phyloP scores from a whole-genome alignment of 2,888 invertebrate species.

The Ornithoptera priamus region DNA sequence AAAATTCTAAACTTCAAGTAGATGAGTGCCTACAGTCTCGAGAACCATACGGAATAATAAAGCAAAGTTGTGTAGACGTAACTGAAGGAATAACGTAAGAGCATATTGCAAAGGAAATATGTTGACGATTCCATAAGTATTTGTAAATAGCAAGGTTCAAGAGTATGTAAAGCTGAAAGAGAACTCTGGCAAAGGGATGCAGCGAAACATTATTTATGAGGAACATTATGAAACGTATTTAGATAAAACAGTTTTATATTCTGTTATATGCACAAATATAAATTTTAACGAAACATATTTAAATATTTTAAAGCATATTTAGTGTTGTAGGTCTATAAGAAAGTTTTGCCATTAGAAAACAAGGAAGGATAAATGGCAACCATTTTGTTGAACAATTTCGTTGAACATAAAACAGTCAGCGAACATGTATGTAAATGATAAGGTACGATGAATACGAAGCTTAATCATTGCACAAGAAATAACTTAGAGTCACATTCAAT shows the following conservation, averaged over 20 bases:
- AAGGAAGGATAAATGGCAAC: too few relatives aligned
- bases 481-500: conserved; percentile 8
- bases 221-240: not conserved
- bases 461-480: conserved; percentile 1
- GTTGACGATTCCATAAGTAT: conserved; percentile 10
- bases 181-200: conserved; percentile 2
- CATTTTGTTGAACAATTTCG: too few relatives aligned
- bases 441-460: too few relatives aligned
- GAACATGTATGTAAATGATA: too few relatives aligned
- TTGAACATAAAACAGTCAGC: too few relatives aligned
- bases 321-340: too few relatives aligned
- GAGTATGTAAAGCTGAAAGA: conserved; percentile 18
- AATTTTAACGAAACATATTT: too few relatives aligned
- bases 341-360: too few relatives aligned
- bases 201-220: not conserved
- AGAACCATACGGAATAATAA: conserved; percentile 15
- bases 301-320: too few relatives aligned
- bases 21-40: not conserved
- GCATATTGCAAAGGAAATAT: conserved; percentile 17
- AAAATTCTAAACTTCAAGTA: conserved; percentile 10
- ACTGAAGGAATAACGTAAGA: conserved; percentile 9
- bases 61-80: conserved; percentile 4
- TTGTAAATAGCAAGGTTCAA: conserved; percentile 19
- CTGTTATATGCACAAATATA: too few relatives aligned
- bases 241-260: too few relatives aligned